Percentiles rank a stretch among this genome's conserved stretches.
Evolutionary conservation across 2,797 vertebrate genomes (phyloP).

Genomic region (Bovichtus diacanthus): DNA sequence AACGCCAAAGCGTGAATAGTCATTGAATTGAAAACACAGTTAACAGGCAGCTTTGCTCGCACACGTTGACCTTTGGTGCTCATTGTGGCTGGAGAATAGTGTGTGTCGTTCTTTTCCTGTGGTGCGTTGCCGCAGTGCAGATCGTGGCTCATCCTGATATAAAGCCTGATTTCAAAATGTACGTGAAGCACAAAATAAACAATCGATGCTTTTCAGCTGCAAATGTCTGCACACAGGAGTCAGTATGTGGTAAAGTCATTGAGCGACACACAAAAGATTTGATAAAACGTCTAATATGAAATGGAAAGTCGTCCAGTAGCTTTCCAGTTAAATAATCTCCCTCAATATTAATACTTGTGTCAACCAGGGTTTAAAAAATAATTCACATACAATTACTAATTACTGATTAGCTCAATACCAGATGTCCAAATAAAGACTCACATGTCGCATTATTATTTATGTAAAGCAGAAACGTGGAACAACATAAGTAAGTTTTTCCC

Average conservation of each 20-base stretch:
- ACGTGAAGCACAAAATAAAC: background rate
- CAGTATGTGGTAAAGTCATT: background rate
- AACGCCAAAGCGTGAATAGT: background rate
- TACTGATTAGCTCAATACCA: no score
- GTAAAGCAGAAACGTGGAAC: no score
- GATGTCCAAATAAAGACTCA: no score
- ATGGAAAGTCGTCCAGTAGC: background rate
- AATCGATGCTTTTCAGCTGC: background rate
- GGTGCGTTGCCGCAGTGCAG: constrained; percentile 1
- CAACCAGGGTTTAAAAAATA: no score
- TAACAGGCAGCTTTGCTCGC: background rate
- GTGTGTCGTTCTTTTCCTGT: background rate
- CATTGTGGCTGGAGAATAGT: background rate
- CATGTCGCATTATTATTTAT: no score
- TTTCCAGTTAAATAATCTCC: background rate
- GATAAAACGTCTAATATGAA: background rate
- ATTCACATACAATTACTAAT: no score
- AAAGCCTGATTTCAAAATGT: background rate
- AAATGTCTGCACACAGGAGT: background rate
- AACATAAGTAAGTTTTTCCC: no score
- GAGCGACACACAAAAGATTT: background rate
- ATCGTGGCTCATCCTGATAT: no score
- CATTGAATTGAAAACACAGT: background rate
- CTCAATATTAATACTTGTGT: background rate
- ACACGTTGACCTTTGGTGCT: background rate